Conservation (phyloP, 1,140 invertebrate genomes). For the Leptinotarsa defecta region DNA sequence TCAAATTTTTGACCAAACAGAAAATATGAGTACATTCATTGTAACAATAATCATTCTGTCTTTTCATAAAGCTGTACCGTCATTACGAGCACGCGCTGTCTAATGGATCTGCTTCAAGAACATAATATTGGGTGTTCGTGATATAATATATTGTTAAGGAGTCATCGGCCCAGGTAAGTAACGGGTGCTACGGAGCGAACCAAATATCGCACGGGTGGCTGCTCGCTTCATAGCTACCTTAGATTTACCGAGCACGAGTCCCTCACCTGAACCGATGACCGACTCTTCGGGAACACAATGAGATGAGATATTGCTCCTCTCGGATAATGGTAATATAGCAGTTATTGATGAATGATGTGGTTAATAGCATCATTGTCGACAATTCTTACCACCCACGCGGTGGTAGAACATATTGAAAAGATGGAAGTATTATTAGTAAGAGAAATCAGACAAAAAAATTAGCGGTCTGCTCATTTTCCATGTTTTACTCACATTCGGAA, state of each 20-base stretch:
- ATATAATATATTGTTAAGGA: conserved; percentile 46
- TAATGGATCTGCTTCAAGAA: conserved; percentile 20
- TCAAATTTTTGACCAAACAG: no score
- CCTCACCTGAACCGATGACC: conserved; percentile 13
- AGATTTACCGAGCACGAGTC: conserved; percentile 48
- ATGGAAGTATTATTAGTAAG: background rate
- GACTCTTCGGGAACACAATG: conserved; percentile 23
- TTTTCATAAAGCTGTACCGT: background rate
- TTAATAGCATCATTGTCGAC: conserved; percentile 30
- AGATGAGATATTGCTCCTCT: conserved; percentile 29
- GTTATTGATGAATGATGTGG: conserved; percentile 25
- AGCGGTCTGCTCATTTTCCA: no score
- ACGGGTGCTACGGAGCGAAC: conserved; percentile 46
- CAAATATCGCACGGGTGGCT: conserved; percentile 51
- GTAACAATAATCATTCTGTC: no score
- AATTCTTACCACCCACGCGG: conserved; percentile 22
- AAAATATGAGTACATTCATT: no score
- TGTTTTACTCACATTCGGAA: no score
- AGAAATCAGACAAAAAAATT: no score
- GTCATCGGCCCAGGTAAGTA: conserved; percentile 47
- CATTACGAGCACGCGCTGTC: conserved; percentile 19
- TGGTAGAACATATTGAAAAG: background rate
- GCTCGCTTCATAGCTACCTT: conserved; percentile 34
- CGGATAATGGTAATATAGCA: conserved; percentile 21
- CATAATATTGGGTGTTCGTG: conserved; percentile 31